Percentiles rank a stretch among this genome's conserved stretches.
Evolutionary conservation across 2,113 vertebrate genomes (phyloP).

Genomic region (Urocitellus parryii): DNA sequence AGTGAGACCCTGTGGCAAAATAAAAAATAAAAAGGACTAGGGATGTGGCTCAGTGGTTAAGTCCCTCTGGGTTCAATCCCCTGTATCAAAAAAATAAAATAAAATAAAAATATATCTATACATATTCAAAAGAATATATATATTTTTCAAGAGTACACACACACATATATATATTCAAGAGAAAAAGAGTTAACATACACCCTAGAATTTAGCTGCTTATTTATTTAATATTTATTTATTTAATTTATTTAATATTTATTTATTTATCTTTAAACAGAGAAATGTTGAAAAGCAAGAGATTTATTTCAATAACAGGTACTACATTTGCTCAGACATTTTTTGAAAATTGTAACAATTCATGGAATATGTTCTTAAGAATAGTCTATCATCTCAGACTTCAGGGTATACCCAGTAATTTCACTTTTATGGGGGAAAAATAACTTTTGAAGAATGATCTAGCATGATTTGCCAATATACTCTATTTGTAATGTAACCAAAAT

Average conservation of each 20-base stretch:
- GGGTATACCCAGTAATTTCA: too few relatives aligned
- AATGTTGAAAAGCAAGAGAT: not conserved
- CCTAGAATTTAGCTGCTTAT: not conserved
- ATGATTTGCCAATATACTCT: constrained; percentile 32
- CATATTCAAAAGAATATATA: not conserved
- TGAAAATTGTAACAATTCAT: constrained; percentile 15
- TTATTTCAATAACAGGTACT: not conserved
- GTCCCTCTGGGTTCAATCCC: not conserved
- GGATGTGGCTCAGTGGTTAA: not conserved
- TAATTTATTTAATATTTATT: constrained; percentile 23
- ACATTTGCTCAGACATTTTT: constrained; percentile 42
- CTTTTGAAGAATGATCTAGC: not conserved
- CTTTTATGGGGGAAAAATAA: too few relatives aligned
- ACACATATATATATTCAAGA: not conserved
- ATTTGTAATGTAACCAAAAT: not conserved
- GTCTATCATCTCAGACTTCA: too few relatives aligned
- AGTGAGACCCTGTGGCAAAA: too few relatives aligned
- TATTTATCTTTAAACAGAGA: constrained; percentile 29
- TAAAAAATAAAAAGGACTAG: too few relatives aligned
- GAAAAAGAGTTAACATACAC: not conserved
- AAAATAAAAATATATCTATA: too few relatives aligned
- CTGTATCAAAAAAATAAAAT: not conserved
- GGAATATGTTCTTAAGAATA: constrained; percentile 33
- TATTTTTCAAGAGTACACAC: too few relatives aligned
- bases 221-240: constrained; percentile 18